Conservation (phyloP, 2,113 vertebrate genomes). For the Antechinus flavipes region DNA sequence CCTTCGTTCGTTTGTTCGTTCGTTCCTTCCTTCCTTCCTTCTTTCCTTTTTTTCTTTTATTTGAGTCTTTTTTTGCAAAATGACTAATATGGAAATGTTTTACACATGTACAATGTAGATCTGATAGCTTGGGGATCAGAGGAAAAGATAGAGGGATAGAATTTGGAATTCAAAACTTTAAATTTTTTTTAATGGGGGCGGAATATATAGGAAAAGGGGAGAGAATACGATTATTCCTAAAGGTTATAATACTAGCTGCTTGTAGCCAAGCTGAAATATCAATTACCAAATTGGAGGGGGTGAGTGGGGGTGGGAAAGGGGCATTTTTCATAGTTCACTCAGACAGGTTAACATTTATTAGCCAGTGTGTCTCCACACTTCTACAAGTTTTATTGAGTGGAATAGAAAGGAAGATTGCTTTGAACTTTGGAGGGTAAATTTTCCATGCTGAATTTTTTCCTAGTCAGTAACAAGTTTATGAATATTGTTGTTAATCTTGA, state of each 20-base stretch:
- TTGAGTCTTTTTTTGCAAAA: no score
- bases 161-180: no score
- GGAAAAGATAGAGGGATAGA: no score
- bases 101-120: no score
- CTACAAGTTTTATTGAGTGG: not conserved
- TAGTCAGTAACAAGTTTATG: not conserved
- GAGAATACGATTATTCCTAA: not conserved
- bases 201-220: not conserved
- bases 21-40: no score
- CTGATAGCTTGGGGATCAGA: no score
- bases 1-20: no score
- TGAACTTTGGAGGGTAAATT: not conserved
- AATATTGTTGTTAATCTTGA: not conserved
- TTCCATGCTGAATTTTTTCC: not conserved
- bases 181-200: no score
- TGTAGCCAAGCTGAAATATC: not conserved
- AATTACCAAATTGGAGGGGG: not conserved
- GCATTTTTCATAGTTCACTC: not conserved
- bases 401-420: not conserved
- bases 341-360: not conserved
- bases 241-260: not conserved
- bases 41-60: no score
- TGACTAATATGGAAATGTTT: no score
- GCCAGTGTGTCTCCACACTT: not conserved
- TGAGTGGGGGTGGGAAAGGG: not conserved